Evolutionary conservation across 2,888 invertebrate genomes (phyloP).

Genomic region (Melinopterus prodromus): DNA sequence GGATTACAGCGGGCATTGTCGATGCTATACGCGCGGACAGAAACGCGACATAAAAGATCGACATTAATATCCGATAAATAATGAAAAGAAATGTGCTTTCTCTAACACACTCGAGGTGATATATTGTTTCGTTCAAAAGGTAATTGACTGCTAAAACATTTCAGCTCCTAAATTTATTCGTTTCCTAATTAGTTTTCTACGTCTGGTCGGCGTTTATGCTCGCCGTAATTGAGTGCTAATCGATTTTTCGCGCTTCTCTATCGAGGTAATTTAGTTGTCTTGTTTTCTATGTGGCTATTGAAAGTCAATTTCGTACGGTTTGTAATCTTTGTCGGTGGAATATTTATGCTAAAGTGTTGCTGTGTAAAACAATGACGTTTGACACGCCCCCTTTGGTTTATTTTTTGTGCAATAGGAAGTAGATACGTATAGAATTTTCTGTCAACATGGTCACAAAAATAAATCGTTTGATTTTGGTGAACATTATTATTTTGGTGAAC

Average conservation of each 20-base stretch:
- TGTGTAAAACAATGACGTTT: neutral
- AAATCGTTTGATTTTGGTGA: no score
- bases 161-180: neutral
- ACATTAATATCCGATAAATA: constrained; percentile 32
- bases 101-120: constrained; percentile 14
- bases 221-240: neutral
- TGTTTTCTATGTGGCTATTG: neutral
- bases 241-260: neutral
- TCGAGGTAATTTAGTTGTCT: neutral
- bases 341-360: neutral
- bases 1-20: constrained; percentile 22
- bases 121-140: neutral
- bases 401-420: neutral
- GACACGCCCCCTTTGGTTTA: neutral
- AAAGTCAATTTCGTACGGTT: neutral
- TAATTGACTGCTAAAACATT: neutral
- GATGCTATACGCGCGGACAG: constrained; percentile 20
- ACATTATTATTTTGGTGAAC: no score
- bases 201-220: neutral
- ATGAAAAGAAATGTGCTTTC: constrained; percentile 35
- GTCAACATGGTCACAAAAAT: no score
- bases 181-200: neutral
- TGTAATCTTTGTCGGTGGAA: neutral
- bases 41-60: constrained; percentile 14
- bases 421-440: no score